Conservation (phyloP, 2,888 invertebrate species). For the Formica aserva region DNA sequence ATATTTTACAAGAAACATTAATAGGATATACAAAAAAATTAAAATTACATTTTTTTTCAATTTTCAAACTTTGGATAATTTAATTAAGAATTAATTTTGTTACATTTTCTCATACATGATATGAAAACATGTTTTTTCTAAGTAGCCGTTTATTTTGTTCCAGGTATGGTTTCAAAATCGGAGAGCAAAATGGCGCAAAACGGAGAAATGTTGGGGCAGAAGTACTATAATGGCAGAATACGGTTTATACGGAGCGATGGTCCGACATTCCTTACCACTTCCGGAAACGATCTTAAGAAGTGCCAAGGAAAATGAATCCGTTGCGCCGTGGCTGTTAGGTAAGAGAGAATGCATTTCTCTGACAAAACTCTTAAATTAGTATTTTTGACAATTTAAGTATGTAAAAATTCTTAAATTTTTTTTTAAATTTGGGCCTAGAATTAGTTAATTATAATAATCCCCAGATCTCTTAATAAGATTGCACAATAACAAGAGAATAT, state of each 20-base stretch:
- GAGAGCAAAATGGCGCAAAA: conserved; percentile 99
- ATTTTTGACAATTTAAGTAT: neutral
- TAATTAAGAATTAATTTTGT: neutral
- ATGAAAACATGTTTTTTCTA: neutral
- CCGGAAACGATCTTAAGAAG: conserved; percentile 99
- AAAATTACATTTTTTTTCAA: neutral
- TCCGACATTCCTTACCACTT: conserved; percentile 98
- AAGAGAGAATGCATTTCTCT: conserved; percentile 83
- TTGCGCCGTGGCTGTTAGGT: conserved; percentile 99
- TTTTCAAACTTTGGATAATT: neutral
- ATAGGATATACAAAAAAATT: too few relatives aligned
- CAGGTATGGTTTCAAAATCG: conserved; percentile 99
- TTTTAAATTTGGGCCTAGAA: conserved; percentile 10
- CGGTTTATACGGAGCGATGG: conserved; percentile 99
- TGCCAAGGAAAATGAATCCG: conserved; percentile 98
- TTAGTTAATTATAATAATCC: neutral
- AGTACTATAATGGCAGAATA: conserved; percentile 99
- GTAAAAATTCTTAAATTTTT: neutral
- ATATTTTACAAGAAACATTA: too few relatives aligned
- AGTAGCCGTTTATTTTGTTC: conserved; percentile 75
- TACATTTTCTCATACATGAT: neutral
- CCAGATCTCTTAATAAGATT: neutral
- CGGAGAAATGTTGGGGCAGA: conserved; percentile 99
- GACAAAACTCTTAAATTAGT: neutral
- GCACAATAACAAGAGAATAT: neutral